Base-by-base conservation (phyloP, 2,113 vertebrate genomes). In the Ciconia stormi region DNA sequence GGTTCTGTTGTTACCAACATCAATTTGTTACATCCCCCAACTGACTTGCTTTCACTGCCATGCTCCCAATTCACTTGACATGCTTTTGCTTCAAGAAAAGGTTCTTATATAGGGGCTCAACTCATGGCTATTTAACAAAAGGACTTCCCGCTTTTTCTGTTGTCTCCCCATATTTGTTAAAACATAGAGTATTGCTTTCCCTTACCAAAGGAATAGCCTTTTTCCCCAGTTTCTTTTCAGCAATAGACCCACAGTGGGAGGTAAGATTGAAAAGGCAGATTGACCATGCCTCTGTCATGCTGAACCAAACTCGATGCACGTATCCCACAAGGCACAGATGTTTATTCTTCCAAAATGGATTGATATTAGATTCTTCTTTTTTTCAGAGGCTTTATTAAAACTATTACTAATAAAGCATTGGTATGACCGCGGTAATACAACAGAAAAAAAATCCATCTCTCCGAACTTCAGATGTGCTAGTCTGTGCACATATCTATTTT, bases 1-100 rank as follows among this genome's bases (percentile, higher is more conserved):
- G 66, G 55, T 91, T 91, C 69, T 97, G 94, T 91, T 96, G 89
- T 95, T 95, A 91, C 82, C 91, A 96, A 95, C 93, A 91, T 49
- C 65, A 50, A 53, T 36, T 88, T 87, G 23, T 91, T 59, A 40
- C 70, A 77, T 38, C 56, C 23, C 65, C 13, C 63, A 49, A 17
- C 19, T 53, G 77, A 76, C 34, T 95, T 72, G 44, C 47, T 79
- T 91, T 82, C 69, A 53, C 36, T 90, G 62, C 38, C 55, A 32
- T 85, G 70, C 29, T 93, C 78, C 18, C 58, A 94, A 86, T 70
- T 93, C 94, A 89, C 94, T 66, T 90, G 78, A 83, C 58, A 40
- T 12, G 38, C 40, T 78, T 93, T 79, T 88, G 42, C 42, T 78
- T 93, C 71, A 52, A 76, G 71, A 38, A 90, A 82, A 93, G 46